Percentiles rank a stretch among this genome's conserved stretches.
Evolutionary conservation across 1,140 invertebrate species (phyloP).

Genomic region (Pseudomyrmex flavicornis): DNA sequence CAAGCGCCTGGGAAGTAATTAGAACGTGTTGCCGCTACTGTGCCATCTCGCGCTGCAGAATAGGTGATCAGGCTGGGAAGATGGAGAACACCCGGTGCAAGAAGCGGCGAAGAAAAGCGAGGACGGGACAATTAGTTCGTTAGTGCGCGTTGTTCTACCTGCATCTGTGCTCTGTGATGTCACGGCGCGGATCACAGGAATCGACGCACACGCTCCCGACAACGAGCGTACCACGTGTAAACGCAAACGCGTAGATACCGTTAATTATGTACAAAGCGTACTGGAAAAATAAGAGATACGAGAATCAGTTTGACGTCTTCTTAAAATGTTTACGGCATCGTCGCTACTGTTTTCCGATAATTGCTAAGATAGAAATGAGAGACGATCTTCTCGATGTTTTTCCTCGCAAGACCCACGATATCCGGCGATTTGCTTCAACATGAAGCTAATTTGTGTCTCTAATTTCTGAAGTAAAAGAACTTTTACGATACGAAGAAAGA

Average conservation of each 20-base stretch:
- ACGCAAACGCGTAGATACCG: neutral
- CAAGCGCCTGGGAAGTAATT: slow-evolving; percentile 1
- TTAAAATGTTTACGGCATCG: slow-evolving; percentile 8
- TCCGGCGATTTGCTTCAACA: slow-evolving; percentile 4
- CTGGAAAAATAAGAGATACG: slow-evolving; percentile 5
- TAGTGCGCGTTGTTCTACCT: slow-evolving; percentile 2
- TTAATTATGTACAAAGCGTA: neutral
- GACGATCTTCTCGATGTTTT: neutral
- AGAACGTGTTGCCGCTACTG: neutral
- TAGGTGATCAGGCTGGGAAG: slow-evolving; percentile 37
- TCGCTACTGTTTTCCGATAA: slow-evolving; percentile 31
- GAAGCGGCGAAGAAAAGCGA: slow-evolving; percentile 24
- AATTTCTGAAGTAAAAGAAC: slow-evolving; percentile 7
- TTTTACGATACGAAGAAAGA: neutral
- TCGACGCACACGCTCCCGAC: neutral
- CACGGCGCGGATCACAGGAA: neutral
- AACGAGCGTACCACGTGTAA: neutral
- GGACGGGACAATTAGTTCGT: slow-evolving; percentile 46
- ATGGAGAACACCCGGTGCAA: neutral
- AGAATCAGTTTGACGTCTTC: slow-evolving; percentile 13
- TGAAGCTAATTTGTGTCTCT: slow-evolving; percentile 20
- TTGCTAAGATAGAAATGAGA: slow-evolving; percentile 27
- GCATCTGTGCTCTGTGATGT: neutral
- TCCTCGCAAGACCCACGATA: neutral
- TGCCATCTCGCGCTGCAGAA: slow-evolving; percentile 20